Base-by-base conservation (phyloP, 30 jellyfish, hydroid and myxozoan genomes). In the Pelagia noctiluca region DNA sequence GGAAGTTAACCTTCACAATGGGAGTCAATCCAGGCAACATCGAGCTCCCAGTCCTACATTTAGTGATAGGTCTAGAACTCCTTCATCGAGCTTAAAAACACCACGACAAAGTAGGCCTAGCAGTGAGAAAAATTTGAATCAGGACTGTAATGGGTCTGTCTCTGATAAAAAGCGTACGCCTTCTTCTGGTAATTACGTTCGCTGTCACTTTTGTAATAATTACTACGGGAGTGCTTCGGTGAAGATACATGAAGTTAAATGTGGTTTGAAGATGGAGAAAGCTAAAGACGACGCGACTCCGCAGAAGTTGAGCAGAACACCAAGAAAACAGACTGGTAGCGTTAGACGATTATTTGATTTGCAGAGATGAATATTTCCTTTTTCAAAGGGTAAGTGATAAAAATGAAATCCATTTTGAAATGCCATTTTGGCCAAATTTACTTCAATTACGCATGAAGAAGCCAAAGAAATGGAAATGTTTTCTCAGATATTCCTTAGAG, bases 181-280 rank as follows among this genome's bases (percentile, higher is more conserved):
- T 2, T 36, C 63, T 3, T 76, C 70, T 11, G 28, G 80, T 19
- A 76, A 63, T 12, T 67, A 71, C 24, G 86, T 74, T 23, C 84
- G 76, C 21, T 86, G 96, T 57, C 49, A 31, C 22, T 76, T 62
- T 62, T 86, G 96, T 69, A 52, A 68, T 74, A 86, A 86, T 25
- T 86, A 71, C 25, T 86, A 75, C 53, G 88, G 96, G n/a, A 71
- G 86, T 76, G 96, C 96, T 19, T 86, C 96, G 3, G 85, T 86
- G 33, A 76, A 28, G 38, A 67, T 86, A 33, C 96, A 86, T 38
- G 96, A 86, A 37, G 74, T 75, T 23, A 86, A 76, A 54, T 86
- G 96, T 50, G 52, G 25, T 22, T 69, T 72, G 52, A 69, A 86
- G 49, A 60, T 68, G 92, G 67, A 35, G 67, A 67, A 53, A 53